Evolutionary conservation across 2,113 vertebrate species (phyloP).

Genomic region (Pangasianodon hypophthalmus): DNA sequence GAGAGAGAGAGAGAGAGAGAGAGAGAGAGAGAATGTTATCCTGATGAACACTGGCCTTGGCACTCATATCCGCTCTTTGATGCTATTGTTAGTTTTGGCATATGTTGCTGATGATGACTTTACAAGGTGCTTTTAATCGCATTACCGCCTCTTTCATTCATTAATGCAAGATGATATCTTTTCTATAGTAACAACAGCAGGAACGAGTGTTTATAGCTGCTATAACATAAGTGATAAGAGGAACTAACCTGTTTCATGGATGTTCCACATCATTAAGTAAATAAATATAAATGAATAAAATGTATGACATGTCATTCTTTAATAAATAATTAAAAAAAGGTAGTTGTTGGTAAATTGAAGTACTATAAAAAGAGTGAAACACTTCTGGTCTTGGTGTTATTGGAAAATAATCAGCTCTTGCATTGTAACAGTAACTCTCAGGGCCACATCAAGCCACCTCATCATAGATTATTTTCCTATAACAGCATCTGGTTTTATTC

Average conservation of each 20-base stretch:
- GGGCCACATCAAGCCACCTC: neutral
- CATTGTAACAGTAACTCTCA: neutral
- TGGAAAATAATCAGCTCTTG: neutral
- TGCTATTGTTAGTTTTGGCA: slow-evolving; percentile 39
- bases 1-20: neutral
- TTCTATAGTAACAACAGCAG: neutral
- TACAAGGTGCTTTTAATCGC: slow-evolving; percentile 28
- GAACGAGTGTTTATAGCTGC: neutral
- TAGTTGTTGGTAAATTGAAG: neutral
- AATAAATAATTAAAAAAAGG: too few species aligned
- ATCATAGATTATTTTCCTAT: neutral
- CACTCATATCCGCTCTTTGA: slow-evolving; percentile 26
- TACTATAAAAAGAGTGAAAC: neutral
- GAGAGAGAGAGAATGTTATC: slow-evolving; percentile 19
- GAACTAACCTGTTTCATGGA: neutral
- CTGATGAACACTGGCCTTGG: slow-evolving; percentile 13
- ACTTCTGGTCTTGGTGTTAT: neutral
- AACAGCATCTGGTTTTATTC: neutral
- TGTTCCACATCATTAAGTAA: neutral
- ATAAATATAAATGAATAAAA: neutral
- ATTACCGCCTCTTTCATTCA: neutral
- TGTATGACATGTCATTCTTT: neutral
- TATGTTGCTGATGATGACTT: slow-evolving; percentile 28
- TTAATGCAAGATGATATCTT: neutral
- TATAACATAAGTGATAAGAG: neutral